Base-by-base conservation (phyloP, 2,797 vertebrate genomes). In the Lithobates sylvaticus region DNA sequence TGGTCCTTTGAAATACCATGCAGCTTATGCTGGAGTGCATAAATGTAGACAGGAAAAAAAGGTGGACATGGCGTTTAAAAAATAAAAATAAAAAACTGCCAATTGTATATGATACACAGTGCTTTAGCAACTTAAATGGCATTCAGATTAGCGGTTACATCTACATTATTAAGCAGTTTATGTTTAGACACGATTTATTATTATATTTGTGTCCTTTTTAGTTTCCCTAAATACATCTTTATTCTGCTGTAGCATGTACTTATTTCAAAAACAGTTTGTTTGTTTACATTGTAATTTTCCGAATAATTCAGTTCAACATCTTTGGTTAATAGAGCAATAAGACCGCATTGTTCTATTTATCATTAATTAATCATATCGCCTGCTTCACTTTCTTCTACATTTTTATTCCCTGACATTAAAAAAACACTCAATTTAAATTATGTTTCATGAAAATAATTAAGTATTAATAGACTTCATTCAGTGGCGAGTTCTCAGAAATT, bases 381-480 rank as follows among this genome's bases (percentile, higher is more conserved):
- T 18, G 10, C 61, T 84, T 61, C 70, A 54, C 68, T 64, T 36
- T 58, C 34, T 32, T 15, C 36, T 73, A 69, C 81, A 78, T 83
- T 79, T 77, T 69, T 75, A 69, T 84, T 87, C 81, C 74, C 81
- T 78, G 54, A 84, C 76, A 70, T 83, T 78, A 67, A 69, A 67
- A 93, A 93, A 93, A 93, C 91, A 93, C 92, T 93, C 0, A 93
- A 93, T 94, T 94, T 95, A 95, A 95, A 94, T 95, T 95, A 94
- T 94, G 92, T 95, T 95, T 95, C 94, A 93, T 95, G 95, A 93
- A 94, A 94, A 94, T 95, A 95, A 95, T 95, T 95, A 95, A 95
- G 94, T 95, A 95, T 95, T 95, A 95, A 95, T 95, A 95, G 95
- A 94, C 91, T 91, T 93, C 92, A 94, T 93, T 93, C 91, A 94